Conservation (phyloP, 2,888 invertebrate species). For the Epiblema foenella region DNA sequence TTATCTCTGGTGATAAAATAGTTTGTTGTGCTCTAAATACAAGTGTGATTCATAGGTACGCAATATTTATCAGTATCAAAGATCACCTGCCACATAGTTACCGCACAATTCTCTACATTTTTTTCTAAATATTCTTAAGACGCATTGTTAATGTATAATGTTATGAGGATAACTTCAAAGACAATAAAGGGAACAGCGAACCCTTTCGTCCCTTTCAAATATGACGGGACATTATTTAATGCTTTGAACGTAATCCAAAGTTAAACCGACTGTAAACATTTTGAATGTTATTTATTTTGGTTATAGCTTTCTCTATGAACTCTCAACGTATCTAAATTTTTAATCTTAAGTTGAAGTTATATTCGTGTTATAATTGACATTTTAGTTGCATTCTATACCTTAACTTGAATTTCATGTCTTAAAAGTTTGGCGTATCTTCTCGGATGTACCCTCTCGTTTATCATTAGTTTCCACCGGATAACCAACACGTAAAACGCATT, state of each 20-base stretch:
- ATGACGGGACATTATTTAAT: conserved; percentile 48
- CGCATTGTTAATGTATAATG: conserved; percentile 27
- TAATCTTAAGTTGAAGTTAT: neutral
- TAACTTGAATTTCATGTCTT: conserved; percentile 16
- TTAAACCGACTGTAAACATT: conserved; percentile 54
- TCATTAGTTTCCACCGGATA: neutral
- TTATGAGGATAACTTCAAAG: conserved; percentile 40
- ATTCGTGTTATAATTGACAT: neutral
- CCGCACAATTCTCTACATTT: neutral
- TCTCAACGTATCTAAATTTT: neutral
- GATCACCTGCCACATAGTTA: neutral
- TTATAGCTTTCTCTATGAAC: neutral
- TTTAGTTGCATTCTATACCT: neutral
- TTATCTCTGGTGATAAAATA: conserved; percentile 30
- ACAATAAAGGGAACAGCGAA: conserved; percentile 21
- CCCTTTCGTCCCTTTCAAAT: conserved; percentile 45
- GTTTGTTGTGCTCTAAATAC: conserved; percentile 14
- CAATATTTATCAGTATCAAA: conserved; percentile 6
- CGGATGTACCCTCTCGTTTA: neutral
- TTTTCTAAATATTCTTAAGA: conserved; percentile 15
- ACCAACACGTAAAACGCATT: neutral
- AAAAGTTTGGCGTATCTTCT: neutral
- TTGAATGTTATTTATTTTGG: conserved; percentile 26
- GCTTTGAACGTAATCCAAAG: conserved; percentile 53
- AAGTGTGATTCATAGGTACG: conserved; percentile 11